Percentiles rank a stretch among this genome's conserved stretches.
Evolutionary conservation across 2,113 vertebrate species (phyloP).

Genomic region (Leptodactylus fuscus): DNA sequence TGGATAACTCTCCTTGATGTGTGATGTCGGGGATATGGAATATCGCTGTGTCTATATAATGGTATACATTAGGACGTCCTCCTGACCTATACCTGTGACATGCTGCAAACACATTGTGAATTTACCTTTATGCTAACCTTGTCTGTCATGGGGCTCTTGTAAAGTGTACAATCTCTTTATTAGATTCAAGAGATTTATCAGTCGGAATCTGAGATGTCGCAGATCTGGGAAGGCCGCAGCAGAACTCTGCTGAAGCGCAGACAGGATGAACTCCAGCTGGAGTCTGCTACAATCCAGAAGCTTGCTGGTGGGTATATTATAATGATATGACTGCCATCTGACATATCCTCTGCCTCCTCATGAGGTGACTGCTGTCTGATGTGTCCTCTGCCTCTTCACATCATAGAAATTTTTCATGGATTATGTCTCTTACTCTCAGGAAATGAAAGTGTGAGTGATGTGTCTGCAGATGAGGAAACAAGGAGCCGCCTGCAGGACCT

Average conservation of each 20-base stretch:
- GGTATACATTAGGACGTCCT: no score
- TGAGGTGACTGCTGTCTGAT: no score
- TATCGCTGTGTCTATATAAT: no score
- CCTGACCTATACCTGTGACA: no score
- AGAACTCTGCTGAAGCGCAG: constrained; percentile 74
- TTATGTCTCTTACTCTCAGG: neutral
- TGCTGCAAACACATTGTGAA: no score
- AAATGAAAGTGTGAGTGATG: neutral
- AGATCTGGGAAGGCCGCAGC: constrained; percentile 78
- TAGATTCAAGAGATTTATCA: constrained; percentile 83
- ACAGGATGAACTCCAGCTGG: constrained; percentile 77
- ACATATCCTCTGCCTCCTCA: neutral
- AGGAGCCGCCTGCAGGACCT: neutral
- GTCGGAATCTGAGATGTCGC: constrained; percentile 81
- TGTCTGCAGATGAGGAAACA: neutral
- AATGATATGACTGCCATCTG: neutral
- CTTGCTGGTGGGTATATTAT: constrained; percentile 76
- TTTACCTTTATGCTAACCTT: no score
- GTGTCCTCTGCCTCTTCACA: neutral
- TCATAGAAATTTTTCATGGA: neutral
- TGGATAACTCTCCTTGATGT: no score
- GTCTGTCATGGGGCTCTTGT: no score
- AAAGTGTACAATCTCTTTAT: neutral
- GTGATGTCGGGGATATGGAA: no score
- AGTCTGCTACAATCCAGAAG: constrained; percentile 78